Percentiles rank a stretch among this genome's conserved stretches.
phyloP scores from a whole-genome alignment of 2,888 invertebrate species.

The Agrilus biguttatus region DNA sequence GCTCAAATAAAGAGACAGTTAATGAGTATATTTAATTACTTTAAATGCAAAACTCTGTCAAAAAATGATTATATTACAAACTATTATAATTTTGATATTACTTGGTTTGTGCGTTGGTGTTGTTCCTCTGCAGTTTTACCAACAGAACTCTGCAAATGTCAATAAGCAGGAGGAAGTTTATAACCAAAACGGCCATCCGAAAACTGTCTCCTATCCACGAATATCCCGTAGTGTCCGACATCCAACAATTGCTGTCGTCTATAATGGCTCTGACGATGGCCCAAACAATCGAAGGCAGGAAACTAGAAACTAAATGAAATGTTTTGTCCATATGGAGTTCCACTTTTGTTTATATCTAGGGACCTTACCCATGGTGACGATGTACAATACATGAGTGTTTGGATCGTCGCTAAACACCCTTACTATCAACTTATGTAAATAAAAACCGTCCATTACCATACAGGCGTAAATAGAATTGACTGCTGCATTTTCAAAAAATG shows the following conservation, averaged over 20 bases:
- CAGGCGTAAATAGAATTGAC: conserved; percentile 49
- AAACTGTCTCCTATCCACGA: conserved; percentile 50
- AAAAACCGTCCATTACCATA: conserved; percentile 53
- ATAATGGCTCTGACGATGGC: conserved; percentile 34
- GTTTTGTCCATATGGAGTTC: not conserved
- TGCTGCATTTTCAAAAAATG: conserved; percentile 38
- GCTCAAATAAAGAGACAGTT: no score
- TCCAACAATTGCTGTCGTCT: conserved; percentile 45
- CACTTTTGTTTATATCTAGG: not conserved
- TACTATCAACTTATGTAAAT: conserved; percentile 50
- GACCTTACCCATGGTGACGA: conserved; percentile 31
- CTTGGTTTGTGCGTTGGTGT: conserved; percentile 27
- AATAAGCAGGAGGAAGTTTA: conserved; percentile 44
- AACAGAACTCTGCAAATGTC: conserved; percentile 51
- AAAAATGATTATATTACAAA: no score
- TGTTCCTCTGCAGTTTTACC: conserved; percentile 44
- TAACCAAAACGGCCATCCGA: conserved; percentile 37
- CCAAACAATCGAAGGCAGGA: conserved; percentile 42
- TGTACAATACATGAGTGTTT: conserved; percentile 34
- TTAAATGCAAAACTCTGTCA: no score
- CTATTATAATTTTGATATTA: no score
- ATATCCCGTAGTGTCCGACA: conserved; percentile 38
- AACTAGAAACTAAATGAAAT: conserved; percentile 23
- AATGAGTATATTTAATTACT: no score
- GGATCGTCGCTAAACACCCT: conserved; percentile 45